Percentiles rank a stretch among this genome's conserved stretches.
Conservation (phyloP, 1,140 invertebrate species). For the Drosophila sp. region DNA sequence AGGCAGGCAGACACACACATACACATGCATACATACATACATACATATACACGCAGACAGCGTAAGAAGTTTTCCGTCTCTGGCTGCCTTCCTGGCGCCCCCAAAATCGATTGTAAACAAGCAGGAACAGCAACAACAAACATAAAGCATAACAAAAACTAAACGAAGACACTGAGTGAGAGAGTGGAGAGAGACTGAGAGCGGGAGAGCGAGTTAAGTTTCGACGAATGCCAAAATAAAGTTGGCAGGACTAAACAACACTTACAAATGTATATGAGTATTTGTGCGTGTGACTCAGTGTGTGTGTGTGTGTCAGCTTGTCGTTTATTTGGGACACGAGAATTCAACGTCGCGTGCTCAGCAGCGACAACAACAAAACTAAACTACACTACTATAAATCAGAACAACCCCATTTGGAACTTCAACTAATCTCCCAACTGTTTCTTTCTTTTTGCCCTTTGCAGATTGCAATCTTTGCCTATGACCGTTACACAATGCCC, state of each 20-base stretch:
- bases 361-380: slow-evolving; percentile 60
- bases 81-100: slow-evolving; percentile 76
- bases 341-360: slow-evolving; percentile 63
- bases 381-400: slow-evolving; percentile 71
- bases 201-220: slow-evolving; percentile 31
- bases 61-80: slow-evolving; percentile 51
- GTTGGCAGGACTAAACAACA: slow-evolving; percentile 68
- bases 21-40: slow-evolving; percentile 5
- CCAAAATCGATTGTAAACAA: slow-evolving; percentile 83
- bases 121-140: slow-evolving; percentile 52
- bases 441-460: slow-evolving; percentile 83
- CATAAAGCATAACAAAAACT: slow-evolving; percentile 31
- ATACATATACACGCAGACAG: slow-evolving; percentile 21
- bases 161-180: slow-evolving; percentile 29
- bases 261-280: too few species aligned
- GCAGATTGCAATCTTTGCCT: slow-evolving; percentile 96
- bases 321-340: slow-evolving; percentile 61
- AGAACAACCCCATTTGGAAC: slow-evolving; percentile 39
- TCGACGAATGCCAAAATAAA: slow-evolving; percentile 66
- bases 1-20: slow-evolving; percentile 5
- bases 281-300: background rate
- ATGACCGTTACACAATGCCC: slow-evolving; percentile 88
- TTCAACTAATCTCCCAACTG: slow-evolving; percentile 47
- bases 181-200: slow-evolving; percentile 3
- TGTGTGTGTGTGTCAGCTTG: slow-evolving; percentile 1